Percentiles rank a stretch among this genome's conserved stretches.
Conservation (phyloP, 2,888 invertebrate genomes). For the Caenorhabditis plicata region DNA sequence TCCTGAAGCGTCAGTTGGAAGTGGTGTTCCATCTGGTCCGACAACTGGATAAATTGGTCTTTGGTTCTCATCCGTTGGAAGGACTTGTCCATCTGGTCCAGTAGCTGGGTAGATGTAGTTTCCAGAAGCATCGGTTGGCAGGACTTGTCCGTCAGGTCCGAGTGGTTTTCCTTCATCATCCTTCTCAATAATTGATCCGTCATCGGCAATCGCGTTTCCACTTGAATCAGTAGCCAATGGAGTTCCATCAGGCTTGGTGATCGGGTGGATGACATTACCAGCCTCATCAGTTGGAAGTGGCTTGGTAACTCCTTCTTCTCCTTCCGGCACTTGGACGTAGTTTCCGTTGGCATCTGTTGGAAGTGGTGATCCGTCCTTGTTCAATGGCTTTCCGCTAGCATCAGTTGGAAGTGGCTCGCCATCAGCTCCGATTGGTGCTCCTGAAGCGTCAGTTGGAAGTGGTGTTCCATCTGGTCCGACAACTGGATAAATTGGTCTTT, state of each 20-base stretch:
- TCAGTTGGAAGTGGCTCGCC: conserved; percentile 29
- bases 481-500: conserved; percentile 19
- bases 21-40: conserved; percentile 12
- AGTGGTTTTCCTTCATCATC: conserved; percentile 14
- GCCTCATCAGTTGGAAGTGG: conserved; percentile 9
- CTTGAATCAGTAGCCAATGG: conserved; percentile 17
- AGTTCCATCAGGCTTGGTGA: conserved; percentile 21
- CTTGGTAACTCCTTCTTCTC: background rate
- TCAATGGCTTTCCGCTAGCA: conserved; percentile 28
- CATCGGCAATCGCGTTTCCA: conserved; percentile 7
- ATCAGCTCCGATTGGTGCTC: conserved; percentile 21
- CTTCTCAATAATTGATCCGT: conserved; percentile 2
- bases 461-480: conserved; percentile 11
- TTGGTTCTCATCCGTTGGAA: conserved; percentile 35
- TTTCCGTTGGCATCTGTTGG: conserved; percentile 21
- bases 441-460: conserved; percentile 6
- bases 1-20: conserved; percentile 18
- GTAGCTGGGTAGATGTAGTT: conserved; percentile 18
- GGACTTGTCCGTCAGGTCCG: conserved; percentile 10
- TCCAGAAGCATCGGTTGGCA: conserved; percentile 34
- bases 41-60: conserved; percentile 27
- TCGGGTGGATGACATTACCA: conserved; percentile 18
- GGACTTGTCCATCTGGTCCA: conserved; percentile 14
- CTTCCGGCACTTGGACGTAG: conserved; percentile 4
- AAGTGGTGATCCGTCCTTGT: conserved; percentile 30